These are phyloP conservation scores for Pteropus alecto DNA, from an alignment of 2,113 vertebrate genomes.

Conservation along the genomic window DNA sequence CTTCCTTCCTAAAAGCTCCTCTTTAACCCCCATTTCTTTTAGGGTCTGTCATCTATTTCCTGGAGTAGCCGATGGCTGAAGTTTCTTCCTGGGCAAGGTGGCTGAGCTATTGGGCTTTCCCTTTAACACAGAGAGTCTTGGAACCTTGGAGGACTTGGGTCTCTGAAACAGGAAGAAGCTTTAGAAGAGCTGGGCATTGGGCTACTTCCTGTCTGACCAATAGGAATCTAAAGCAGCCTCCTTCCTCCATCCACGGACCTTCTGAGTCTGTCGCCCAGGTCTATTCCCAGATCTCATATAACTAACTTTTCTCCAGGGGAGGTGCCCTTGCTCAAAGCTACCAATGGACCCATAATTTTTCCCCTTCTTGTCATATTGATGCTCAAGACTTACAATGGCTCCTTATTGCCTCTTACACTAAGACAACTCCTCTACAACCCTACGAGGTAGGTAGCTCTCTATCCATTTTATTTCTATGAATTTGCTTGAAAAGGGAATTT, in stretches of 20 bases:
- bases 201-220: background rate
- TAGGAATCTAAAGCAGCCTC: background rate
- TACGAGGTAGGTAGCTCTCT: background rate
- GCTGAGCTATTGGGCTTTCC: background rate
- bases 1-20: background rate
- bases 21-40: background rate
- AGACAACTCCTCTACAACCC: background rate
- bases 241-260: background rate
- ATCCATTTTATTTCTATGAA: background rate
- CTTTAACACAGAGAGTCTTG: background rate
- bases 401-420: background rate
- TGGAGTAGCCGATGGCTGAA: background rate
- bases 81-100: background rate
- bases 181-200: background rate
- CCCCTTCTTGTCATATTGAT: background rate
- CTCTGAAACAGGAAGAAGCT: background rate
- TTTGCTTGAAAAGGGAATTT: background rate
- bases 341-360: background rate
- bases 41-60: background rate
- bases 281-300: background rate
- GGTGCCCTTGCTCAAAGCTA: background rate
- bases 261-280: background rate
- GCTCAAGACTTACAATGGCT: background rate
- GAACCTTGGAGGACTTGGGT: background rate
- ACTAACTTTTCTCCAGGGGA: background rate